Percentiles rank a stretch among this genome's conserved stretches.
Evolutionary conservation across 2,113 vertebrate genomes (phyloP).

Genomic region (Furnarius figulus): DNA sequence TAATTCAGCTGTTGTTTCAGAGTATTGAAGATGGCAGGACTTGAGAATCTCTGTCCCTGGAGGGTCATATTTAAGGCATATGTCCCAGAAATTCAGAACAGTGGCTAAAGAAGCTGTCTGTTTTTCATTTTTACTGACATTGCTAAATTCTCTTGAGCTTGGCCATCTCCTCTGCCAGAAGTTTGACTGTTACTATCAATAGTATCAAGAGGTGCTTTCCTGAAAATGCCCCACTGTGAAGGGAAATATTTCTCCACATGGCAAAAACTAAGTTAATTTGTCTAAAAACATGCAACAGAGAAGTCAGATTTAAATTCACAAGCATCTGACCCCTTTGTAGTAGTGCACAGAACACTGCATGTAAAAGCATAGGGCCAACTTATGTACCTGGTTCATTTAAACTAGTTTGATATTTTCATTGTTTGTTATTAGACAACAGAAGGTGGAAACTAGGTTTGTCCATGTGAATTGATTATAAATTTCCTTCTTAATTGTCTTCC

Average conservation of each 20-base stretch:
- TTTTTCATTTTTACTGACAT: neutral
- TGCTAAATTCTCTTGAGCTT: conserved; percentile 1
- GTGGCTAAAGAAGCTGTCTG: neutral
- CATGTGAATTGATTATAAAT: neutral
- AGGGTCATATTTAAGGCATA: neutral
- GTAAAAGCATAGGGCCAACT: neutral
- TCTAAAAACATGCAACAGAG: neutral
- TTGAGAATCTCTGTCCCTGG: neutral
- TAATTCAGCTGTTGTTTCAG: neutral
- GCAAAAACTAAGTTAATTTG: neutral
- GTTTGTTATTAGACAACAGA: neutral
- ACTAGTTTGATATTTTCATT: neutral
- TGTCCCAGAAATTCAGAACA: neutral
- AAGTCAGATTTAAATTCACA: neutral
- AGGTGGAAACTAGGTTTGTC: neutral
- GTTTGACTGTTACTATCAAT: neutral
- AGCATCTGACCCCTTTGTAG: neutral
- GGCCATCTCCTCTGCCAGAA: neutral
- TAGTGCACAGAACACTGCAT: neutral
- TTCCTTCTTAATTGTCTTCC: neutral
- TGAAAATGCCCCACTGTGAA: neutral
- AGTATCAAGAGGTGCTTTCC: neutral
- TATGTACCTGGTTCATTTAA: neutral
- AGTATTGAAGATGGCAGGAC: neutral
- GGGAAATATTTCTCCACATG: neutral